Conservation (phyloP, 1,140 invertebrate genomes). For the Conopomorpha cramerella region DNA sequence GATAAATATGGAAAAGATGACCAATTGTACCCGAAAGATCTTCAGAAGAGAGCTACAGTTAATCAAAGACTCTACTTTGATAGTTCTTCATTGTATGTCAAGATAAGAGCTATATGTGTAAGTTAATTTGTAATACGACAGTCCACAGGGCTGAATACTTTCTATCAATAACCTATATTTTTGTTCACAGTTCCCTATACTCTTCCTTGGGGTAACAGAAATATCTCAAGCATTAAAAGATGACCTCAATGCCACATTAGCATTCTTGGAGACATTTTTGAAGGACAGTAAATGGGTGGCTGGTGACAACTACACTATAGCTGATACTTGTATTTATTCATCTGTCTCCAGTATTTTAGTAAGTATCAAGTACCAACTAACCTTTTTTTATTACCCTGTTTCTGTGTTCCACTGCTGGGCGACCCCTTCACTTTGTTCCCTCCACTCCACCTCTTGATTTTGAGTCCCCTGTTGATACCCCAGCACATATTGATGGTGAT, state of each 20-base stretch:
- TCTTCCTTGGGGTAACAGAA: constrained; percentile 61
- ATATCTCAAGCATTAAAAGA: constrained; percentile 62
- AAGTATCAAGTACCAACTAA: too few species aligned
- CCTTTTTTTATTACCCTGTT: too few species aligned
- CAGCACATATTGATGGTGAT: too few species aligned
- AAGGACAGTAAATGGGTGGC: constrained; percentile 62
- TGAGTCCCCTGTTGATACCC: too few species aligned
- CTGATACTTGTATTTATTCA: constrained; percentile 64
- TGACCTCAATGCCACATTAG: constrained; percentile 61
- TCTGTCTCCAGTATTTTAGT: constrained; percentile 63
- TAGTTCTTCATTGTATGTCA: constrained; percentile 63
- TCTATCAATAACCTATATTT: too few species aligned
- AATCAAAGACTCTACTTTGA: constrained; percentile 74
- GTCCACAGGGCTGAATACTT: neutral
- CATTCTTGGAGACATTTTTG: constrained; percentile 62
- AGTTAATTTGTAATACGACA: constrained; percentile 10
- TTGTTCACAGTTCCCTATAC: constrained; percentile 62
- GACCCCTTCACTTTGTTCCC: too few species aligned
- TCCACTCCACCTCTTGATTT: too few species aligned
- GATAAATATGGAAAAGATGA: constrained; percentile 69
- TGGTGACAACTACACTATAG: constrained; percentile 66
- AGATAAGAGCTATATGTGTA: constrained; percentile 46
- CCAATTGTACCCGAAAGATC: constrained; percentile 68
- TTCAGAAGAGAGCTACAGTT: constrained; percentile 65
- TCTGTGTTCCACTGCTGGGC: too few species aligned